Base-by-base conservation (phyloP, 2,113 vertebrate genomes). In the Scartelaos histophorus region DNA sequence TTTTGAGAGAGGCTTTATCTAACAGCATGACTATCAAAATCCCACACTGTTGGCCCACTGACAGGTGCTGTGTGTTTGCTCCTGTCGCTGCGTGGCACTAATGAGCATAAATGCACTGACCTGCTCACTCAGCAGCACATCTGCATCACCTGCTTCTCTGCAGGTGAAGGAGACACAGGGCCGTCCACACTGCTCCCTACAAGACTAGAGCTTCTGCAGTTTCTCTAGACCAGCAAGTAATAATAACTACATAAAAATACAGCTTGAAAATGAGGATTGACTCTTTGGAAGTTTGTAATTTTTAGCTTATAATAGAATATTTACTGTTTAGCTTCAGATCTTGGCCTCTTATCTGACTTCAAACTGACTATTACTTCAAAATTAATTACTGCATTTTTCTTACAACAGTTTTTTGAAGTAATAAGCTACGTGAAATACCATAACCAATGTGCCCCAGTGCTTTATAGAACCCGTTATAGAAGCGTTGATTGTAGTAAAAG, bases 81-180 rank as follows among this genome's bases (percentile, higher is more conserved):
- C 34, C 9, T 11, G 16, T 35, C 29, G 17, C 34, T 38, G 61
- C 61, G n/a, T 64, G 61, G 10, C 17, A n/a, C 61, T 64, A 64
- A 38, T 64, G 29, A 64, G 61, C 61, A 38, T 38, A 35, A 38
- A 64, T 38, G 58, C 58, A 61, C 15, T 61, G 58, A 34, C 34
- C 61, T 64, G 17, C 10, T 35, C 24, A 29, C 34, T 38, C 61
- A 64, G 61, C 60, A n/a, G 60, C 7, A 38, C 61, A 64, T 34
- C 61, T 64, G 61, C 61, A 38, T 38, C 61, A 64, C 11, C 34
- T n/a, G 61, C 34, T 16, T 35, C 29, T n/a, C 57, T 35, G 4
- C 60, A 35, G 60, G 25, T 19, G 29, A 38, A 64, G 11, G 7
- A n/a, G 47, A 16, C 13, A 49, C 13, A 4, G 13, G 15, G 13